These are phyloP conservation scores for Sycophaga agraensis DNA, from an alignment of 1,140 invertebrate genomes.

Conservation along the genomic window DNA sequence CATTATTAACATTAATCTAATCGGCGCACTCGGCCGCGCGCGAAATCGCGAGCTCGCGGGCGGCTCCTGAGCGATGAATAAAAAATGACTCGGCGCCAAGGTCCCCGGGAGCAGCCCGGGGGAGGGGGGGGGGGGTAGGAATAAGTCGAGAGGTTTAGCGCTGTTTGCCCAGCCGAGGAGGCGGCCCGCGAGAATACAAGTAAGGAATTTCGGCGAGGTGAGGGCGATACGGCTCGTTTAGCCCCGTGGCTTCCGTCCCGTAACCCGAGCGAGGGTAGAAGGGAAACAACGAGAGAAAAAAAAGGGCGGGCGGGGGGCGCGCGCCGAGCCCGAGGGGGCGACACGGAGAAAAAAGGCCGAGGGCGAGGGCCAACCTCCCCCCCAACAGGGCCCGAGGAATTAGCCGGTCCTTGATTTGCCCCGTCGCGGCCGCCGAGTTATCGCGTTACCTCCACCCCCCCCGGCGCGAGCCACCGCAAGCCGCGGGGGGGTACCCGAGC, in stretches of 20 bases:
- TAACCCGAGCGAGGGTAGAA: constrained; percentile 5
- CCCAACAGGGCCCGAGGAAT: constrained; percentile 13
- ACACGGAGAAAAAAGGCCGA: background rate
- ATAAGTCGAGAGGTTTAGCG: constrained; percentile 1
- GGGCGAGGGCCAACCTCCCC: constrained; percentile 13
- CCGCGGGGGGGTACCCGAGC: too few relatives aligned
- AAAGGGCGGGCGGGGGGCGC: background rate
- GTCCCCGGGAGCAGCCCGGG: background rate
- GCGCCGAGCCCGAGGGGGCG: too few relatives aligned
- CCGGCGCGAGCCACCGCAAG: background rate
- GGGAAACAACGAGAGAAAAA: too few relatives aligned
- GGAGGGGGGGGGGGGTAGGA: background rate
- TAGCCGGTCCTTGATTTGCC: constrained; percentile 25
- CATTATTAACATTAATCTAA: too few relatives aligned
- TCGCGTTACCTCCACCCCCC: constrained; percentile 9
- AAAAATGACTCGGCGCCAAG: constrained; percentile 4
- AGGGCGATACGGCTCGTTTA: constrained; percentile 29
- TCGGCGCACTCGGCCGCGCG: too few relatives aligned
- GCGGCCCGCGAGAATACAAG: background rate
- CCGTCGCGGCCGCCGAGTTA: background rate
- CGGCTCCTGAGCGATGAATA: constrained; percentile 11
- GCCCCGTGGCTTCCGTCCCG: background rate
- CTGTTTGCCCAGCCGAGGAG: constrained; percentile 7
- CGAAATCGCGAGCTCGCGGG: too few relatives aligned
- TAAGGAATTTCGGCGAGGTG: constrained; percentile 17